Evolutionary conservation across 2,797 vertebrate genomes (phyloP), one percentile per base, ranked within the genome.

Genomic region (Gypaetus barbatus): DNA sequence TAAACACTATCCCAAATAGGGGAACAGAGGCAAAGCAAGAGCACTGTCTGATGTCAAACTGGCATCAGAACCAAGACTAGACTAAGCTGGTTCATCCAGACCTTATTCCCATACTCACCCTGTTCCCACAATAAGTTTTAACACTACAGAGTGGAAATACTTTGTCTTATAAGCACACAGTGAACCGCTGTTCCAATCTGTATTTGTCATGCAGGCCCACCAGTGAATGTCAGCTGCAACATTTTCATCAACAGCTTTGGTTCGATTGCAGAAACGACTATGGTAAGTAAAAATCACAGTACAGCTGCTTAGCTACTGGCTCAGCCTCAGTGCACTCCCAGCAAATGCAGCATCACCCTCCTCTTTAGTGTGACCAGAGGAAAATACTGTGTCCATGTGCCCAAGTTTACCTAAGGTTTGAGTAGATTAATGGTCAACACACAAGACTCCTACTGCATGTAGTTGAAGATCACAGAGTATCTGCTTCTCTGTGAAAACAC

Each of bases 231-330:
- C 96, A 99, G 99, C 98, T 99, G 99, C 98, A 99, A 99, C 98
- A 99, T 99, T 98, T 99, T 99, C 98, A 99, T 99, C 98, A 99
- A 99, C 99, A 99, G 99, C 96, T 99, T 99, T 80, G 99, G 99
- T 46, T 99, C 99, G 79, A 99, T 99, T 77, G 99, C 99, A 92
- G 99, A 99, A 98, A 99, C 99, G 7, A 99, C 99, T 23, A 99
- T 99, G 99, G 99, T 99, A 91, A 99, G 99, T 97, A 65, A 82
- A 78, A 95, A 84, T n/a, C 93, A 73, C 86, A 96, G 90, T 69
- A 69, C 91, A 93, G 87, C 93, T 94, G n/a, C 58, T 93, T 78
- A 15, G 78, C 84, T 76, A 6, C 84, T 71, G 68, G 24, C 90
- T 91, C 52, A 56, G 87, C 39, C 66, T 90, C 56, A 33, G 21